Evolutionary conservation across 2,797 vertebrate species (phyloP), one percentile per base, ranked within the genome.

Genomic region (Loriculus beryllinus): DNA sequence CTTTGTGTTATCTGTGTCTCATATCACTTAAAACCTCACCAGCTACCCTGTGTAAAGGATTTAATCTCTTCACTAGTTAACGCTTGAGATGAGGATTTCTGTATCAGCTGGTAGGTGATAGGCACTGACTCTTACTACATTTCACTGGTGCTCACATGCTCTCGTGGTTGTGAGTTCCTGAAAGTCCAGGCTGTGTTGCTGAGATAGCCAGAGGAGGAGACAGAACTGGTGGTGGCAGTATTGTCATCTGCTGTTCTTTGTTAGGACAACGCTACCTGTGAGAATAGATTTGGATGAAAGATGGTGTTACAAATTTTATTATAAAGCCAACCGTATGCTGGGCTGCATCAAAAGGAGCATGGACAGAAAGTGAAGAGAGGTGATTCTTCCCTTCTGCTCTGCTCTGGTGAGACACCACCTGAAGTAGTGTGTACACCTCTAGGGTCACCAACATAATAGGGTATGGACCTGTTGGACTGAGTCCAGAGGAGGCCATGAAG

Each of bases 281-380:
- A 60, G 48, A 37, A 33, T 12, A 26, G 28, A 22, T 54, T 21
- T 54, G 29, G 19, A 31, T 74, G 65, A 35, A 31, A 62, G 28
- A 25, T 39, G 33, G 23, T 28, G 13, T 28, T 76, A 39, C 4
- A 11, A 0, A 0, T 42, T 62, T 21, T 31, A 28, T 22, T 52
- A 22, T 57, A 8, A 57, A 57, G 33, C 22, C 14, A 57, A 7
- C 14, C 3, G 2, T 57, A 35, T 35, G 33, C 54, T 57, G 54
- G 54, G 14, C 56, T 57, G 33, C 33, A 25, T 35, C 10, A 4
- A 35, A 35, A 35, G 56, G 33, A 57, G 22, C 14, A 16, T 8
- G 22, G 33, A 35, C 33, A 17, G 56, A 10, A 35, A 35, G 56
- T 25, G 5, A 2, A 57, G 56, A 9, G 22, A 57, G 22, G 56